Evolutionary conservation across 2,113 vertebrate genomes (phyloP), one percentile per base, ranked within the genome.

Genomic region (Andinoacara biseriatus): DNA sequence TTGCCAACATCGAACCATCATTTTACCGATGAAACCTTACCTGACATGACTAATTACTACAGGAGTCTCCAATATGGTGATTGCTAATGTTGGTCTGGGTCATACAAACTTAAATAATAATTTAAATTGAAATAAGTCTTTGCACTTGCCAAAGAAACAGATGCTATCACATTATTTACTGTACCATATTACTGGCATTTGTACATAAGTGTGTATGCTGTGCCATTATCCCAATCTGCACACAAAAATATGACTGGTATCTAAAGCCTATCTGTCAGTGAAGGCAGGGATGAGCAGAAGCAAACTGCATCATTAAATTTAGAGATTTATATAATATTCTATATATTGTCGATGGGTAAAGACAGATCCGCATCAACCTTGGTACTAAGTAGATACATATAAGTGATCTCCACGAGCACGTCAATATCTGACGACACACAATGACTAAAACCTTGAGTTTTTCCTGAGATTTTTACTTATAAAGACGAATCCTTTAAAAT

Each of bases 11-110:
- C 40, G 7, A 65, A 46, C n/a, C 24, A 24, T 14, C 15, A 14
- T 46, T 22, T 18, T 46, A 26, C 3, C 17, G 8, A 4, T 67
- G 40, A 67, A 67, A 24, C 7, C 0, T 0, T 38, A 8, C 0
- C 8, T 10, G 62, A 67, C 43, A 18, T 10, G n/a, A 67, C 14
- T 17, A 67, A 46, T 26, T 24, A 26, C 38, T 22, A 65, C n/a
- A 65, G 40, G 38, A 43, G n/a, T 65, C 38, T 17, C 62, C 8
- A 13, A 65, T 22, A 46, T 40, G 38, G 14, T 43, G n/a, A 6
- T 26, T 46, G 8, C 10, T 46, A 10, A 46, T 18, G 7, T 0
- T 8, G 10, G n/a, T 0, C 15, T 46, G 26, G 14, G 38, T 67
- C 38, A 43, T 38, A 67, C 22, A 0, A 10, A 46, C 38, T 26